Evolutionary conservation across 2,888 invertebrate species (phyloP), one percentile per base, ranked within the genome.

Genomic region (Apamea sordens): DNA sequence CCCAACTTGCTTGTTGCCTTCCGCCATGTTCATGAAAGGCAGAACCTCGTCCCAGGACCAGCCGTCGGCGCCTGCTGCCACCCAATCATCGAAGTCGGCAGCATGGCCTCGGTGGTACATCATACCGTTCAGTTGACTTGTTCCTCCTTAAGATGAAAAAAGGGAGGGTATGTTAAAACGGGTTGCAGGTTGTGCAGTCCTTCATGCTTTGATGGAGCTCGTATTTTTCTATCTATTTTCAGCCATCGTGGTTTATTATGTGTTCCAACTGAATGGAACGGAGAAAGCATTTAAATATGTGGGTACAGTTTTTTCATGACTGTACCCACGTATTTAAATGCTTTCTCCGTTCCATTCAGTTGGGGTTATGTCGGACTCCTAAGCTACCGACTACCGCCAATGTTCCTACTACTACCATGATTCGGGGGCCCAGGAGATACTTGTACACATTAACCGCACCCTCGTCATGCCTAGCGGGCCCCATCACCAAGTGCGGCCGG

Each of bases 61-160:
- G 21, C 98, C 98, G 0, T 91, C 86, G 72, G 98, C 98, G 0
- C 98, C 98, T 36, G 96, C 96, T 0, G 93, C 93, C 10, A 97
- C 98, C 98, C 98, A 98, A 79, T 97, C 96, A 82, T 98, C 97
- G 93, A 97, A 98, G 92, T 98, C 98, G 15, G 95, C 97, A 0
- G 97, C 95, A 89, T 98, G 98, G 0, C 98, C 98, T 41, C 98
- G 96, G 86, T 98, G 97, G 92, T 98, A 98, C 97, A 98, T 98
- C 98, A 98, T 98, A 11, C 98, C 98, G 92, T 98, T 98, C n/a
- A 98, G 96, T 0, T 98, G 97, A 76, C 97, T 97, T 77, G 97
- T 96, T 0, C 98, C 98, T 24, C 98, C 98, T 89, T 96, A 0
- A 24, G 13, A 32, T 21, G 24, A 28, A 36, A 53, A 36, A 36